Base-by-base conservation (phyloP, 1,140 invertebrate genomes). In the Diuraphis noxia region DNA sequence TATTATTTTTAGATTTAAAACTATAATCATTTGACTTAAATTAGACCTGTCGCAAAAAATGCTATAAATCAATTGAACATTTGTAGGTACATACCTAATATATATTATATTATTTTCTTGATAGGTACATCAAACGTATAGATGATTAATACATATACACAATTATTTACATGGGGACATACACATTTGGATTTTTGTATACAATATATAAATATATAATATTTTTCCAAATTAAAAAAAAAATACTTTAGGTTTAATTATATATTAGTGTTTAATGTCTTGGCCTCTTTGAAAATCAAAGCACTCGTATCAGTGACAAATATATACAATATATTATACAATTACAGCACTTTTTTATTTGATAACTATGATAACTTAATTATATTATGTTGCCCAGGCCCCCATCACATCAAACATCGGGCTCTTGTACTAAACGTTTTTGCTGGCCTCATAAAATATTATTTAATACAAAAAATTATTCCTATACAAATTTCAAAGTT, bases 1-100 rank as follows among this genome's bases (percentile, higher is more conserved):
- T 52, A n/a, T n/a, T n/a, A n/a, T 87, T 86, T 56, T 38, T 13
- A 87, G 34, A 87, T 56, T 38, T 9, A 87, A 87, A 87, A 87
- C 46, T 38, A n/a, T n/a, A 56, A 3, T 30, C 34, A 38, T 87
- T 52, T 10, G 4, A 19, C 34, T 56, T 52, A 56, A 87, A 56
- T 41, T 23, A 63, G 10, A 52, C 46, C 85, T 38, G 49, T 46
- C 2, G 10, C 46, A 86, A 86, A 49, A 86, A 86, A 41, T 40
- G 1, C 21, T 41, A 82, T 41, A 41, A 86, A 86, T 36, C 41
- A 34, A 86, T 86, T 30, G 30, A 43, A 84, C 56, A n/a, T 63
- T 36, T 38, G 19, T 79, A 72, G 2, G n/a, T 30, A 19, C 23
- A 38, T 79, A 38, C 19, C n/a, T 36, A n/a, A 63, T 63, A n/a